Percentiles rank a stretch among this genome's conserved stretches.
Conservation (phyloP, 2,113 vertebrate species). For the Hystrix brachyura region DNA sequence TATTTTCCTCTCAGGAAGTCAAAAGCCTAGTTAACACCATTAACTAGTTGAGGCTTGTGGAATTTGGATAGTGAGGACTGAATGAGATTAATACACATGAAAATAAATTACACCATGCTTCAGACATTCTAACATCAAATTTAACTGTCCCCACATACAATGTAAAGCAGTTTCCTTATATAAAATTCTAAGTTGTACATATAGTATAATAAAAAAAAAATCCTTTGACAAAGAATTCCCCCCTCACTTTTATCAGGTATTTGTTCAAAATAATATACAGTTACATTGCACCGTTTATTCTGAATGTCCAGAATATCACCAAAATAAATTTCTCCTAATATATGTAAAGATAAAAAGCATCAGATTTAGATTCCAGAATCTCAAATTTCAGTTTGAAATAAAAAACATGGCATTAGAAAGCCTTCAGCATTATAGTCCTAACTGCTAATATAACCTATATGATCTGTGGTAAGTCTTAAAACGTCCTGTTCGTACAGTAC, state of each 20-base stretch:
- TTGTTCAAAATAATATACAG: conserved; percentile 52
- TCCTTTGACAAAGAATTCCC: not conserved
- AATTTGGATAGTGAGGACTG: not conserved
- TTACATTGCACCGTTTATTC: conserved; percentile 24
- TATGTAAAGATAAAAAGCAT: conserved; percentile 25
- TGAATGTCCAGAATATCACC: not conserved
- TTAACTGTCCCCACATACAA: not conserved
- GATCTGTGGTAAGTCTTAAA: not conserved
- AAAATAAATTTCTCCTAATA: conserved; percentile 45
- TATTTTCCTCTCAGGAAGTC: conserved; percentile 15
- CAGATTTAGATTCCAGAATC: not conserved
- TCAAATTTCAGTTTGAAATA: conserved; percentile 43
- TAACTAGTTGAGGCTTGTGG: not conserved
- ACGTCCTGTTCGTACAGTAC: not conserved
- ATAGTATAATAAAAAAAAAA: not conserved
- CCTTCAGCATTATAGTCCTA: not conserved
- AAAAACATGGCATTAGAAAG: conserved; percentile 12
- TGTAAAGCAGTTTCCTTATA: not conserved
- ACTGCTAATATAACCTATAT: not conserved
- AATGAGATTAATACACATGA: not conserved
- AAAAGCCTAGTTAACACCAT: not conserved
- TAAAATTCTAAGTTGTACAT: not conserved
- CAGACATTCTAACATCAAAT: not conserved
- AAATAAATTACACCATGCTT: not conserved
- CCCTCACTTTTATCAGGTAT: not conserved